Conservation (phyloP, 2,888 invertebrate species). For the Parasteatoda lunata region DNA sequence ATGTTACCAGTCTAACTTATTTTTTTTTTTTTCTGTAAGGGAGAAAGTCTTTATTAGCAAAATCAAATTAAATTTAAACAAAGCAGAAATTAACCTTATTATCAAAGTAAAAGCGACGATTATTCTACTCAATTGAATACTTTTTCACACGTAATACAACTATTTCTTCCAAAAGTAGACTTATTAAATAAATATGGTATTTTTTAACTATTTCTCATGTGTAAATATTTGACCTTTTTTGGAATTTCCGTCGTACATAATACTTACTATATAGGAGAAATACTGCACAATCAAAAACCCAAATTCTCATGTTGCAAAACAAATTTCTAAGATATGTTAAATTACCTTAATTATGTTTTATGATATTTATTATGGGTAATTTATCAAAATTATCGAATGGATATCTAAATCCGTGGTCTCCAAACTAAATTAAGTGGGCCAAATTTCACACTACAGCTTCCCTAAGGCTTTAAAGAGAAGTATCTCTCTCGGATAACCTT, state of each 20-base stretch:
- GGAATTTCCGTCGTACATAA: background rate
- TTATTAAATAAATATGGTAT: background rate
- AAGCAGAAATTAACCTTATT: background rate
- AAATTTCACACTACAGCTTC: no score
- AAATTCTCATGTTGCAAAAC: background rate
- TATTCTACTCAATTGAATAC: background rate
- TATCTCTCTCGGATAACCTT: no score
- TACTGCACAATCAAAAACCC: background rate
- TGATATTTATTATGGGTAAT: no score
- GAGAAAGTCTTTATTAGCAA: background rate
- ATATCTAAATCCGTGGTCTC: no score
- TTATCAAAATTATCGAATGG: no score
- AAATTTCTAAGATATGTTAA: no score
- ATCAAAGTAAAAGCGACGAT: background rate
- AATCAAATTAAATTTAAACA: background rate
- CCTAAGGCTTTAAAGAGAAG: no score
- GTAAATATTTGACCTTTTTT: background rate
- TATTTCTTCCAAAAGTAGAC: background rate
- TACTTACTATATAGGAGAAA: background rate
- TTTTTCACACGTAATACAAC: background rate
- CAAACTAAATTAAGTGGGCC: no score
- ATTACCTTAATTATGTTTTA: no score
- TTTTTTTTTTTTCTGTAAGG: background rate
- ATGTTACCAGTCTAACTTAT: background rate
- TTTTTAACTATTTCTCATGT: background rate